Percentiles rank a stretch among this genome's conserved stretches.
phyloP scores from a whole-genome alignment of 2,797 vertebrate genomes.

The Gambusia yucatana region DNA sequence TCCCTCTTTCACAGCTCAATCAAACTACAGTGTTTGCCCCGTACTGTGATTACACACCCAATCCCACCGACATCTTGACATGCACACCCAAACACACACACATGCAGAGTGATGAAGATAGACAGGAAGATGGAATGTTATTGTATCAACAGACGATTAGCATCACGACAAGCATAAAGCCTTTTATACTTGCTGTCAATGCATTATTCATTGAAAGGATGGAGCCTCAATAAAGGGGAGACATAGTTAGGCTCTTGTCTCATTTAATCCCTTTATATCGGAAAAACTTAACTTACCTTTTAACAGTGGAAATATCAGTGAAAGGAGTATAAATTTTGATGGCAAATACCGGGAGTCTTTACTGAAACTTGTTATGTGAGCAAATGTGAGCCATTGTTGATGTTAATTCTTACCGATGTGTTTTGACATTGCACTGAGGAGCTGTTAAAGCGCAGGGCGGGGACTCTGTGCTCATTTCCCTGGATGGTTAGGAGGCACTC shows the following conservation, averaged over 20 bases:
- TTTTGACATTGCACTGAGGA: constrained; percentile 98
- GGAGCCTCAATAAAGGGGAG: constrained; percentile 48
- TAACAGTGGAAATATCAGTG: constrained; percentile 1
- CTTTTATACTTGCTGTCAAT: constrained; percentile 63
- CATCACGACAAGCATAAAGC: constrained; percentile 66
- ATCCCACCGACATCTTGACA: constrained; percentile 41
- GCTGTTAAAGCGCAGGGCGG: constrained; percentile 96
- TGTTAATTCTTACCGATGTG: constrained; percentile 88
- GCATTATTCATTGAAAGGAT: constrained; percentile 60
- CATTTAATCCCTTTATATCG: constrained; percentile 31
- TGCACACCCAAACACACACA: constrained; percentile 38
- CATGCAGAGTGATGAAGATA: constrained; percentile 63
- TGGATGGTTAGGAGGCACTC: constrained; percentile 95
- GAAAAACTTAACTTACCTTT: constrained; percentile 28
- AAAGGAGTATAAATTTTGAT: constrained; percentile 18
- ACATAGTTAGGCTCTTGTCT: constrained; percentile 51
- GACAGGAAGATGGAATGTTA: constrained; percentile 75
- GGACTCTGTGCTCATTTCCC: constrained; percentile 91
- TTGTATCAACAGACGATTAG: constrained; percentile 73
- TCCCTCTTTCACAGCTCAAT: constrained; percentile 63
- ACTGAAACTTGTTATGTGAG: constrained; percentile 21
- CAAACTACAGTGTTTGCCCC: constrained; percentile 75
- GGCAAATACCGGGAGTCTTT: constrained; percentile 29
- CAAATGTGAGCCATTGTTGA: constrained; percentile 14
- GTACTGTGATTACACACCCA: constrained; percentile 61